Conservation (phyloP, 2,797 vertebrate species). For the Pseudomugil gertrudae region DNA sequence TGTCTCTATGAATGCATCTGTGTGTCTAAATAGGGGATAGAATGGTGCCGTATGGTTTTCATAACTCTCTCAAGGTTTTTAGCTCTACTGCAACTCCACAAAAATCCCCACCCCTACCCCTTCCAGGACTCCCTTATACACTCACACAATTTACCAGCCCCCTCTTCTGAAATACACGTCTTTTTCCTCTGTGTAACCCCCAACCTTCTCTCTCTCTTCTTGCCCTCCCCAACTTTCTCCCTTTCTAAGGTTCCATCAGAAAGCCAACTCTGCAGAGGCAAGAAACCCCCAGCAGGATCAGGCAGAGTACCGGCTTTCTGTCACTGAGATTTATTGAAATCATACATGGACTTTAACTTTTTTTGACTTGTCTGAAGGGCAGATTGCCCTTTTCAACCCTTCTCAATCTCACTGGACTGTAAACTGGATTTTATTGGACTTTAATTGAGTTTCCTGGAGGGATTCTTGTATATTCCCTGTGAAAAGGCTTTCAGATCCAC, state of each 20-base stretch:
- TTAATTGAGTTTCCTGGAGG: slow-evolving; percentile 26
- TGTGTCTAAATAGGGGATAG: slow-evolving; percentile 53
- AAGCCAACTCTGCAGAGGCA: slow-evolving; percentile 66
- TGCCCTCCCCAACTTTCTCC: slow-evolving; percentile 57
- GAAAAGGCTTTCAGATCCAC: slow-evolving; percentile 13
- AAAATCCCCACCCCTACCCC: slow-evolving; percentile 28
- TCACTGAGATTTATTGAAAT: slow-evolving; percentile 32
- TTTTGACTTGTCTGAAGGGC: slow-evolving; percentile 34
- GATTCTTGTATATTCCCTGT: slow-evolving; percentile 3
- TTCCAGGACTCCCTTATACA: slow-evolving; percentile 52
- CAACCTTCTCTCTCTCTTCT: slow-evolving; percentile 19
- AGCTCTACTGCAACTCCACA: slow-evolving; percentile 18
- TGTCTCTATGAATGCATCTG: slow-evolving; percentile 12
- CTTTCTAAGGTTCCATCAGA: slow-evolving; percentile 68
- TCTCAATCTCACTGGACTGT: slow-evolving; percentile 37
- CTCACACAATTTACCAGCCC: slow-evolving; percentile 67
- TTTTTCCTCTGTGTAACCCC: slow-evolving; percentile 76
- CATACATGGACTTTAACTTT: slow-evolving; percentile 36
- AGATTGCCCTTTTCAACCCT: slow-evolving; percentile 10
- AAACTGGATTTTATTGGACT: slow-evolving; percentile 40
- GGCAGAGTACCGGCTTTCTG: slow-evolving; percentile 43
- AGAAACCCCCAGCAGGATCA: slow-evolving; percentile 59
- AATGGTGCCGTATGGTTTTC: slow-evolving; percentile 77
- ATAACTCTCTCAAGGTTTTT: slow-evolving; percentile 71
- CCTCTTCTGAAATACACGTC: slow-evolving; percentile 77